phyloP scores from a whole-genome alignment of 2,113 vertebrate species.

The Crotalus helleri region DNA sequence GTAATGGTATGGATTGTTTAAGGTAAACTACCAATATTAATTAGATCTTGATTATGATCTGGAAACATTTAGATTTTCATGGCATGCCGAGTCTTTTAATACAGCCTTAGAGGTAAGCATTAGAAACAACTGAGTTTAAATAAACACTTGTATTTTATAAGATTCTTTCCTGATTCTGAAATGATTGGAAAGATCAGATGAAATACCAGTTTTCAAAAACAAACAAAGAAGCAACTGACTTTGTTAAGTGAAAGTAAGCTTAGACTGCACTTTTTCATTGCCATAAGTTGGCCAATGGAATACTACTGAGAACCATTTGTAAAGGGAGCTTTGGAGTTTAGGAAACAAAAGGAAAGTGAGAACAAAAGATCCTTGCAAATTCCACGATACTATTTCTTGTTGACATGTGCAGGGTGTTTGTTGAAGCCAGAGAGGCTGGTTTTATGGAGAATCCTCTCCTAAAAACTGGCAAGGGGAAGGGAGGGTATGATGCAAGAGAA shows the following conservation, averaged over 20 bases:
- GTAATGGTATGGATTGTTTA: not conserved
- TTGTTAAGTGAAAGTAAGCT: not conserved
- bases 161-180: not conserved
- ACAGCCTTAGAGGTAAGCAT: not conserved
- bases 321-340: constrained; percentile 42
- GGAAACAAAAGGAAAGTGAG: constrained; percentile 30
- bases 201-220: not conserved
- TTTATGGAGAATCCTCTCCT: constrained; percentile 39
- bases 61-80: not conserved
- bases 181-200: not conserved
- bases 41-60: not conserved
- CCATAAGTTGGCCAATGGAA: constrained; percentile 35
- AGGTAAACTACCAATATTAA: not conserved
- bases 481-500: not conserved
- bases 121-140: not conserved
- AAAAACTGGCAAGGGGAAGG: not conserved
- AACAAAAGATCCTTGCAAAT: constrained; percentile 54
- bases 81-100: not conserved
- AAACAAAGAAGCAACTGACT: not conserved
- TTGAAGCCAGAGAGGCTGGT: constrained; percentile 54
- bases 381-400: constrained; percentile 35
- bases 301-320: constrained; percentile 28
- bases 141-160: not conserved
- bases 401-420: constrained; percentile 34
- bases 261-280: not conserved